These are phyloP conservation scores for Stenolophus ochropezus DNA, from an alignment of 2,888 invertebrate genomes.

Conservation along the genomic window DNA sequence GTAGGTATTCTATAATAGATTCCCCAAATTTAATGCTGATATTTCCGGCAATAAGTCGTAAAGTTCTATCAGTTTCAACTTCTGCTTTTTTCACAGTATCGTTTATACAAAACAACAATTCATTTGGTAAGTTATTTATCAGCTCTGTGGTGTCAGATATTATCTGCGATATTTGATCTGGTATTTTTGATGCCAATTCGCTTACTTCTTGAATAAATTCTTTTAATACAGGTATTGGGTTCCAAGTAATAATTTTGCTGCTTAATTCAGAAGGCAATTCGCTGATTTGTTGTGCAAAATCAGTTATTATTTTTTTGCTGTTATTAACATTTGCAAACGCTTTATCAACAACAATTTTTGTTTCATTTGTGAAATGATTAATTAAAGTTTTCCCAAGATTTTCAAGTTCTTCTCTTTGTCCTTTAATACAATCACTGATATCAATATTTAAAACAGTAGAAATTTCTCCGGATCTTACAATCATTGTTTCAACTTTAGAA, in stretches of 20 bases:
- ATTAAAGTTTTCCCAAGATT: slow-evolving; percentile 30
- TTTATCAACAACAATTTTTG: slow-evolving; percentile 18
- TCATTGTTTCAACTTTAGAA: slow-evolving; percentile 4
- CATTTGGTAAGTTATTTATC: slow-evolving; percentile 23
- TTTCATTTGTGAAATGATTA: background rate
- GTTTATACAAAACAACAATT: slow-evolving; percentile 25
- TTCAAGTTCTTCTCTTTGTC: slow-evolving; percentile 6
- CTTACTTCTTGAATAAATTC: slow-evolving; percentile 27
- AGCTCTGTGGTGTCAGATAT: slow-evolving; percentile 14
- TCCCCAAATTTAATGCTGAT: slow-evolving; percentile 32
- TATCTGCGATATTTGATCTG: slow-evolving; percentile 26
- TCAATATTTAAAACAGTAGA: slow-evolving; percentile 25
- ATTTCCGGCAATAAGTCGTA: slow-evolving; percentile 15
- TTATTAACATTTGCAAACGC: slow-evolving; percentile 3
- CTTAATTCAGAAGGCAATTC: slow-evolving; percentile 28
- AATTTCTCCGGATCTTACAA: slow-evolving; percentile 24
- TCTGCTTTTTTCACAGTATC: slow-evolving; percentile 36
- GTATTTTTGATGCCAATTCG: slow-evolving; percentile 24
- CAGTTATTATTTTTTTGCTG: slow-evolving; percentile 18
- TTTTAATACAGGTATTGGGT: slow-evolving; percentile 18
- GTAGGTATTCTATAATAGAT: slow-evolving; percentile 44
- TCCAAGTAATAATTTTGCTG: slow-evolving; percentile 21
- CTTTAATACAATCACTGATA: slow-evolving; percentile 35
- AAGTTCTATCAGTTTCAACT: slow-evolving; percentile 13
- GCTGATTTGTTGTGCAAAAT: slow-evolving; percentile 32